Conservation (phyloP, 2,797 vertebrate species). For the Uromys caudimaculatus region DNA sequence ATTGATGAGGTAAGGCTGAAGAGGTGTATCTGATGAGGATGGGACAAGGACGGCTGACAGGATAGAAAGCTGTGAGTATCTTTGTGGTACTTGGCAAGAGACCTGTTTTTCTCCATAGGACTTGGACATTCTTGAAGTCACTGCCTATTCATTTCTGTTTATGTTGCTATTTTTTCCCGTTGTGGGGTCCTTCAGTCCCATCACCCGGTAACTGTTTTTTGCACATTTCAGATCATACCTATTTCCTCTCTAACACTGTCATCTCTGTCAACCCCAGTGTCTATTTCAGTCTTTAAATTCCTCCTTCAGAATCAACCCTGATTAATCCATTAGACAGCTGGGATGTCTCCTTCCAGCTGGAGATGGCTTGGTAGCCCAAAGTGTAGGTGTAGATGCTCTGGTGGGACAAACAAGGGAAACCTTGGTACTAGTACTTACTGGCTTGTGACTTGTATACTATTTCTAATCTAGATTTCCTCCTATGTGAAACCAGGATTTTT, state of each 20-base stretch:
- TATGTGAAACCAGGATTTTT: background rate
- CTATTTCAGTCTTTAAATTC: background rate
- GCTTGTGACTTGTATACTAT: background rate
- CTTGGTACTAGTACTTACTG: background rate
- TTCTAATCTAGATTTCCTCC: background rate
- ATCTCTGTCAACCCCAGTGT: background rate
- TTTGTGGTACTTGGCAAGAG: accelerated
- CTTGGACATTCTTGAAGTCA: background rate
- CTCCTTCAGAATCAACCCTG: background rate
- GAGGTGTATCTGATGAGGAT: accelerated
- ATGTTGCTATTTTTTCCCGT: background rate
- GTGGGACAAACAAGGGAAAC: background rate
- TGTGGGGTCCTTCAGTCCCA: background rate
- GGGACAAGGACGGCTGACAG: accelerated
- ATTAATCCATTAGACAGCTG: background rate
- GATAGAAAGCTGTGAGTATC: background rate
- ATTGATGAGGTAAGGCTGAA: background rate
- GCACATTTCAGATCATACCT: background rate
- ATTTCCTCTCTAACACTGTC: background rate
- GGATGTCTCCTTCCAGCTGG: background rate
- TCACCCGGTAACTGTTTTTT: slow-evolving; percentile 5
- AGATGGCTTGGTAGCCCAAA: background rate
- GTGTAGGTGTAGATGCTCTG: background rate
- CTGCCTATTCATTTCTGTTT: background rate
- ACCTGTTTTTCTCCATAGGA: background rate